These are phyloP conservation scores for Colletes gigas DNA, from an alignment of 1,140 invertebrate species.

Conservation along the genomic window DNA sequence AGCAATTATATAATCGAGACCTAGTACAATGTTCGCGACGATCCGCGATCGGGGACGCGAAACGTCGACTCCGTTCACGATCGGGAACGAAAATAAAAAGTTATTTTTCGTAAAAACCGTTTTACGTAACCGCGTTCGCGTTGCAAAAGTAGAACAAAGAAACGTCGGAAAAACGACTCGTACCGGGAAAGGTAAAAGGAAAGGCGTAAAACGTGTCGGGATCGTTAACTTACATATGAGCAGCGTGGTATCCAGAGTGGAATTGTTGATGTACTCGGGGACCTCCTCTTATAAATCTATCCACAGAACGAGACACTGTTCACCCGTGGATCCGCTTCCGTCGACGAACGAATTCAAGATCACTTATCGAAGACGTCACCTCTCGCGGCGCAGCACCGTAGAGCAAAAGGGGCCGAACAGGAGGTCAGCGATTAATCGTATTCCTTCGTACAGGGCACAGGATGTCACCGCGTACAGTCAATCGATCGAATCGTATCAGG, in stretches of 20 bases:
- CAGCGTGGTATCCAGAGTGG: conserved; percentile 81
- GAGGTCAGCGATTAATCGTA: not conserved
- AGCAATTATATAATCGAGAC: too few species aligned
- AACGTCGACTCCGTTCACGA: too few species aligned
- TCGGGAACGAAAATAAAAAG: not conserved
- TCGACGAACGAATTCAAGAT: conserved; percentile 13
- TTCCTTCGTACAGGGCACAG: not conserved
- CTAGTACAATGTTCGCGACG: too few species aligned
- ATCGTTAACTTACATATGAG: conserved; percentile 77
- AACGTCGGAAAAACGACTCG: too few species aligned
- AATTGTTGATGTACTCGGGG: conserved; percentile 75
- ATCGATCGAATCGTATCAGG: conserved; percentile 3
- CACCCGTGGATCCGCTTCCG: conserved; percentile 54
- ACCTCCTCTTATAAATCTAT: conserved; percentile 75
- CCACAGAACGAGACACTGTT: conserved; percentile 75
- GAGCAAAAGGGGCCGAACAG: not conserved
- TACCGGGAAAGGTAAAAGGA: not conserved
- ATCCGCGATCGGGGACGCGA: too few species aligned
- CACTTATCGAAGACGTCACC: conserved; percentile 47
- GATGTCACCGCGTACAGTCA: not conserved
- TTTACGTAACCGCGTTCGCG: not conserved
- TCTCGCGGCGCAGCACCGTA: conserved; percentile 25
- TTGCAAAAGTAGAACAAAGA: not conserved
- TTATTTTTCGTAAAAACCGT: too few species aligned
- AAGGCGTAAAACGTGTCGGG: not conserved